A percentile compares a stretch with the other conserved stretches of the same genome.
These are phyloP conservation scores for Drosophila tanythrix DNA, from an alignment of 2,888 invertebrate species.

Conservation along the genomic window DNA sequence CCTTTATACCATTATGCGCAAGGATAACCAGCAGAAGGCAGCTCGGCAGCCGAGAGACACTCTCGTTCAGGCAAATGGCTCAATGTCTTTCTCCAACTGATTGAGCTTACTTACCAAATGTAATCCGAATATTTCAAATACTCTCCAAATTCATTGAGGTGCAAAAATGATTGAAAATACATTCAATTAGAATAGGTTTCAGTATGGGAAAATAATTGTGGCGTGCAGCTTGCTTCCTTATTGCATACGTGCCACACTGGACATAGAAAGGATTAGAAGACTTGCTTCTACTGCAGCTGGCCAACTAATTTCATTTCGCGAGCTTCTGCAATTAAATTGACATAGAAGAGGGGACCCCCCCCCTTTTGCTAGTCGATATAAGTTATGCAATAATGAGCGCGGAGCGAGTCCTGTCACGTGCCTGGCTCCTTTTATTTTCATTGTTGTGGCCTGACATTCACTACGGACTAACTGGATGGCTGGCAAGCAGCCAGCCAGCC, in stretches of 20 bases:
- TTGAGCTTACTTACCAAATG: background rate
- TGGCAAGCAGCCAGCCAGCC: background rate
- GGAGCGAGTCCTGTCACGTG: constrained; percentile 73
- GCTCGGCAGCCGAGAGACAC: background rate
- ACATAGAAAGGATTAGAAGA: constrained; percentile 83
- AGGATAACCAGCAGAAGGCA: background rate
- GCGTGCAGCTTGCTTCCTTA: constrained; percentile 49
- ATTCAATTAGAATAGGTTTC: constrained; percentile 37
- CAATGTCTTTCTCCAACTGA: too few relatives aligned
- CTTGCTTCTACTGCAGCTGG: constrained; percentile 2
- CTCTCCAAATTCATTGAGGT: too few relatives aligned
- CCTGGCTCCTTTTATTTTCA: constrained; percentile 70
- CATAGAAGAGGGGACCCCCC: background rate
- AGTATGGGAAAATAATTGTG: constrained; percentile 38
- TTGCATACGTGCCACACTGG: constrained; percentile 84
- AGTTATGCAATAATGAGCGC: constrained; percentile 76
- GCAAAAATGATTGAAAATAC: constrained; percentile 20
- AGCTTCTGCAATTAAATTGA: constrained; percentile 52
- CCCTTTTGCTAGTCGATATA: constrained; percentile 35
- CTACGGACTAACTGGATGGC: background rate
- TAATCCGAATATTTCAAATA: background rate
- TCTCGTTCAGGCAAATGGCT: background rate
- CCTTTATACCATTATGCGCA: constrained; percentile 12
- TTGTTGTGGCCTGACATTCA: constrained; percentile 60
- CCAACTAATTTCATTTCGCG: constrained; percentile 37